Evolutionary conservation across 2,888 invertebrate genomes (phyloP), one percentile per base, ranked within the genome.

Genomic region (Kuschelorhynchus macadamiae): DNA sequence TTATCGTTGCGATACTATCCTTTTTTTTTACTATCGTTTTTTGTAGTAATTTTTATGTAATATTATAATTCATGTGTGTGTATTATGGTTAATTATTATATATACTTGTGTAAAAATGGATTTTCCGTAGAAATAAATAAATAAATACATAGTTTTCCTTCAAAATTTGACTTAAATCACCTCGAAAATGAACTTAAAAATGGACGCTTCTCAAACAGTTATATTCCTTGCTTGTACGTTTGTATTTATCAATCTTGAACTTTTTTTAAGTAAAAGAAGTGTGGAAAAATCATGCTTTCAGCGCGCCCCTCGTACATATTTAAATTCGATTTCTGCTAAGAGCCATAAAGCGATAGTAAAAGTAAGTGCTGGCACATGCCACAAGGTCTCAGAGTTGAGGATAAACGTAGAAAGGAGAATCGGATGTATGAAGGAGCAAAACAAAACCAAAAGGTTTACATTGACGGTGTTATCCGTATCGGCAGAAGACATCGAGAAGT

Each of bases 361-460:
- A 70, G 70, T 70, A 56, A 60, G 47, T 20, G 57, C 60, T 56
- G 64, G 69, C 64, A 69, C 60, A 69, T 69, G 67, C 46, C 57
- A 62, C 63, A 63, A 50, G 52, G 65, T 61, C 63, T 66, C 53
- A 52, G 33, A 49, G 61, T 71, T 75, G 76, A 79, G 80, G 79
- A 81, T 76, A 78, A 72, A 70, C 74, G 71, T 66, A 59, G 64
- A 61, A 80, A 78, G 76, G 79, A 78, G 78, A 78, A 77, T 73
- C 77, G 79, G 82, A 82, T 81, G 81, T 78, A 82, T 77, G 78
- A 77, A 78, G 77, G 82, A 82, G 77, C 82, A 83, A 82, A 83
- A 83, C 82, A 83, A 81, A 80, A 68, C 63, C 53, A 49, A 59
- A 59, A 64, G 50, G 46, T 67, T 67, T 52, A 55, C 46, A 60